Evolutionary conservation across 2,113 vertebrate genomes (phyloP), one percentile per base, ranked within the genome.

Genomic region (Tenebrosternarchus preto): DNA sequence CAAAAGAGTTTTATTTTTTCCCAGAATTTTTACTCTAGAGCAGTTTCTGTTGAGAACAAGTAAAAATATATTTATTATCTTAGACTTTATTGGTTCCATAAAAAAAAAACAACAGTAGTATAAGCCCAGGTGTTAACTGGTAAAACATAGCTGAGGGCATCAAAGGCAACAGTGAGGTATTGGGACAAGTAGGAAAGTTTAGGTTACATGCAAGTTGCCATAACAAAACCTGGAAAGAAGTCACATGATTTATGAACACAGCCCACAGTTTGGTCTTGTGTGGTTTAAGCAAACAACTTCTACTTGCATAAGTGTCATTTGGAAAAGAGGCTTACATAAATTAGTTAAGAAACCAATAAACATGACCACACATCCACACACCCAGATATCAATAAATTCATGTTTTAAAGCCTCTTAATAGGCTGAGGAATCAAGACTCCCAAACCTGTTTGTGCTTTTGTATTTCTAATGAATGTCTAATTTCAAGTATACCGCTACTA

Each of bases 161-260:
- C 78, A 74, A 80, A 43, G 3, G 19, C 70, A 73, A 70, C 57
- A 19, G 57, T 64, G 76, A 84, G 76, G 76, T 82, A 75, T 64
- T 33, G 20, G n/a, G 33, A 74, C 29, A 59, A 64, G 50, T 25
- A 29, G 1, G 27, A 69, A 27, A 63, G 0, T 5, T 5, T 27
- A 27, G 20, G 25, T 29, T 64, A 22, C 61, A 59, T 59, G 9
- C 8, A 19, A 2, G 9, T 19, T 22, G 6, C 33, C 4, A 5
- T 20, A 3, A 55, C n/a, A 55, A 2, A 17, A 7, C 16, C 1
- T 19, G 2, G 46, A 20, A 39, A 29, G 24, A 19, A 70, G 43
- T 1, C 6, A 12, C 43, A 15, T 50, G 43, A 15, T 9, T 50
- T 50, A 4, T 19, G 12, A 19, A 22, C 57, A 19, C 57, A 17